phyloP scores from a whole-genome alignment of 2,888 invertebrate species.

The Miltochrista miniata region DNA sequence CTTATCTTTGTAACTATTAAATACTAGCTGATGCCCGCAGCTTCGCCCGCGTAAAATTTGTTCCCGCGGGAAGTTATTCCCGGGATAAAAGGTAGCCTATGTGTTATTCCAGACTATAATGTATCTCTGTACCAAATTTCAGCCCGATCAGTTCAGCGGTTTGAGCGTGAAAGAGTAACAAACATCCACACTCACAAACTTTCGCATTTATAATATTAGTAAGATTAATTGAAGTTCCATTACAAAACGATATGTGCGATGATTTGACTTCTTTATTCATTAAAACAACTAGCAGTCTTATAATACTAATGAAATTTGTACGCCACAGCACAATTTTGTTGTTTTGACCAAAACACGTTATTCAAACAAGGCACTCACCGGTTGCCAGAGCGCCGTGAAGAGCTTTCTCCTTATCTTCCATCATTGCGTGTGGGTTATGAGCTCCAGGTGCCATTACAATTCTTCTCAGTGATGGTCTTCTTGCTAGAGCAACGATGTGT shows the following conservation, averaged over 20 bases:
- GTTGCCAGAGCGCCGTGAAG: conserved; percentile 63
- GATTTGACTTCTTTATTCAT: too few relatives aligned
- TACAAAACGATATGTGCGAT: neutral
- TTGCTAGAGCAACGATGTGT: conserved; percentile 70
- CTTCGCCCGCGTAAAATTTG: too few relatives aligned
- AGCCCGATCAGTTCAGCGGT: too few relatives aligned
- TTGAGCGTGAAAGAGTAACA: too few relatives aligned
- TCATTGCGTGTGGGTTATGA: conserved; percentile 80
- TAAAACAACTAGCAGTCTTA: neutral
- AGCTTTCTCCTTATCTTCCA: conserved; percentile 80
- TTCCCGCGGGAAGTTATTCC: too few relatives aligned
- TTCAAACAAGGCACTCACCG: conserved; percentile 48
- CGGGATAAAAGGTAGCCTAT: too few relatives aligned
- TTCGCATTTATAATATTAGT: too few relatives aligned
- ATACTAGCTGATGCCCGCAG: too few relatives aligned
- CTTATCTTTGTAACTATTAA: neutral
- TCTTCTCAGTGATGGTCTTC: conserved; percentile 74
- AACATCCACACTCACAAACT: too few relatives aligned
- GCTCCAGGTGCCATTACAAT: conserved; percentile 84
- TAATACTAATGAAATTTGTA: conserved; percentile 21
- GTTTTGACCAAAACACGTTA: conserved; percentile 9
- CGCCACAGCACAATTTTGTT: conserved; percentile 5
- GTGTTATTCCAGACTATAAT: too few relatives aligned
- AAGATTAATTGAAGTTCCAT: neutral
- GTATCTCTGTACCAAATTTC: too few relatives aligned